phyloP scores from a whole-genome alignment of 2,797 vertebrate species.

The Hoplostethus atlanticus region DNA sequence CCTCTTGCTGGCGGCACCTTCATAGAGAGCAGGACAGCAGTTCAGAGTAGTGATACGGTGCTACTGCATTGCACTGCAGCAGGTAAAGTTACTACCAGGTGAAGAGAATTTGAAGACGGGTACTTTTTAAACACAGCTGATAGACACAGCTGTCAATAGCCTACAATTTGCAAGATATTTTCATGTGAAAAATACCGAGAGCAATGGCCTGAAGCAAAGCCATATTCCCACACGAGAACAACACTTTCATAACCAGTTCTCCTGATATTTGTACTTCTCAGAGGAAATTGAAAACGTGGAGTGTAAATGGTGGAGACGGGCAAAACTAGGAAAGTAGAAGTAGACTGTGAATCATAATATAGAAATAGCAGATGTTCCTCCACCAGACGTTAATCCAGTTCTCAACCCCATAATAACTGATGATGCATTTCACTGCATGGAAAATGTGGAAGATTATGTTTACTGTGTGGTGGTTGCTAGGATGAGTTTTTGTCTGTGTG shows the following conservation, averaged over 20 bases:
- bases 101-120: neutral
- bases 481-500: neutral
- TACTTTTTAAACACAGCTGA: too few relatives aligned
- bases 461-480: constrained; percentile 28
- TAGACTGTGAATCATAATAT: constrained; percentile 41
- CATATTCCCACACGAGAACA: neutral
- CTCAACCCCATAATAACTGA: constrained; percentile 39
- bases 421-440: constrained; percentile 31
- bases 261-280: constrained; percentile 24
- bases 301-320: constrained; percentile 33
- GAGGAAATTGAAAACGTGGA: constrained; percentile 58
- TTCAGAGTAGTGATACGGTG: neutral
- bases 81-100: neutral
- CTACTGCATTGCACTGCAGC: neutral
- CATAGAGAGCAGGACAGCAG: constrained; percentile 8
- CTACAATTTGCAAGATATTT: neutral
- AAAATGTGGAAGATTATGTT: constrained; percentile 26
- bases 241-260: neutral
- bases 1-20: constrained; percentile 94
- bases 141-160: neutral
- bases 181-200: neutral
- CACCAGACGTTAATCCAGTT: constrained; percentile 20
- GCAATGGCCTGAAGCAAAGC: constrained; percentile 1
- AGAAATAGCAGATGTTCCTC: constrained; percentile 61
- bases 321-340: constrained; percentile 65